phyloP scores from a whole-genome alignment of 1,140 invertebrate species.

The Littorina saxatilis region DNA sequence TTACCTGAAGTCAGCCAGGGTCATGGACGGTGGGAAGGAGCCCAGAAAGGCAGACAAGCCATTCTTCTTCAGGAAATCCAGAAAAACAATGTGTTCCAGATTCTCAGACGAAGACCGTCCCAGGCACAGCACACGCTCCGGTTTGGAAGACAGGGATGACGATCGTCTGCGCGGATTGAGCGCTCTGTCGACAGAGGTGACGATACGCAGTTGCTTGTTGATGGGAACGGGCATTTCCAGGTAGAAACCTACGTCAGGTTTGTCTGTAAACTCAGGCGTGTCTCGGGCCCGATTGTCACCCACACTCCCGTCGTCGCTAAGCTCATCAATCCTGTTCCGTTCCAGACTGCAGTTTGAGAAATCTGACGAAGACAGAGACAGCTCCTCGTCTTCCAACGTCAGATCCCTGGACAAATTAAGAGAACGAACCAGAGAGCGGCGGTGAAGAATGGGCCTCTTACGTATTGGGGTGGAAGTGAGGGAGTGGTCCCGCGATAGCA shows the following conservation, averaged over 20 bases:
- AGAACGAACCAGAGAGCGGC: constrained; percentile 20
- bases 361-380: constrained; percentile 55
- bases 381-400: constrained; percentile 58
- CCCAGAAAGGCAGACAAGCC: constrained; percentile 64
- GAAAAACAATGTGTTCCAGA: constrained; percentile 60
- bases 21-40: constrained; percentile 69
- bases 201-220: constrained; percentile 64
- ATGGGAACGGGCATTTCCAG: constrained; percentile 44
- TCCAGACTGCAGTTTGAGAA: constrained; percentile 58
- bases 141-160: constrained; percentile 44
- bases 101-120: constrained; percentile 46
- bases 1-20: constrained; percentile 68
- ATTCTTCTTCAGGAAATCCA: constrained; percentile 66
- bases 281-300: constrained; percentile 53
- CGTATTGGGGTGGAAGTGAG: constrained; percentile 42
- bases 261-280: constrained; percentile 61
- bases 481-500: constrained; percentile 32
- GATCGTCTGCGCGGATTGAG: constrained; percentile 45
- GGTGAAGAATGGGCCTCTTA: background rate
- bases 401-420: constrained; percentile 40
- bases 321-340: constrained; percentile 59
- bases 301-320: constrained; percentile 61
- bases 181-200: constrained; percentile 61
- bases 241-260: constrained; percentile 45
- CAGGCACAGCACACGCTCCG: constrained; percentile 37